Base-by-base conservation (phyloP, 2,888 invertebrate genomes). In the Drosophila planitibia region DNA sequence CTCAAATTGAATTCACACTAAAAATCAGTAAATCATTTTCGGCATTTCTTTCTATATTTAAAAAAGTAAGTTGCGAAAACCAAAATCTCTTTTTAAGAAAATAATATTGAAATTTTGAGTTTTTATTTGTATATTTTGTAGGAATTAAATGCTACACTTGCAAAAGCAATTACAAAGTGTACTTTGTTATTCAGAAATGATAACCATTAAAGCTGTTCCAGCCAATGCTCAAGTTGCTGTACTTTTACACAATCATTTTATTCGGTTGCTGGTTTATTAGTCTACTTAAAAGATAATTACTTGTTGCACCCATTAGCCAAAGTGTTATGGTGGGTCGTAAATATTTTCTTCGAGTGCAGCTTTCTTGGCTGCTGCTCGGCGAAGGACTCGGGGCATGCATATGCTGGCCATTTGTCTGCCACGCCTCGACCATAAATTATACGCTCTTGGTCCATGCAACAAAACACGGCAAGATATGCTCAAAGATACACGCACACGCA, bases 381-480 rank as follows among this genome's bases (percentile, higher is more conserved):
- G 5, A 33, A 12, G 54, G 44, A 64, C 47, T 58, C 54, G 44
- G 64, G 65, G 73, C 78, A 58, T 79, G 84, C 85, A 84, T 85
- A 86, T 87, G 89, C 85, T 65, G 88, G 89, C 83, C 89, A 86
- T 86, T 86, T 86, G 85, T 86, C 89, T 86, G 85, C 85, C 85
- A 86, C 85, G 85, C 85, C 89, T 86, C 70, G 78, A 59, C 83
- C 90, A 86, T 86, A 86, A 86, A 86, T 86, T 89, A 89, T 76
- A 79, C 77, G 85, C 76, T 85, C 73, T 81, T 83, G 73, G 82
- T 74, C 74, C 58, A 55, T 55, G 51, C 69, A 60, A 60, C 44
- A 55, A 32, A 72, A 58, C 71, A 72, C 72, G 62, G 51, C 47
- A 62, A 58, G 70, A 53, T 70, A 51, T 69, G 58, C 70, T 53